A percentile compares a stretch with the other conserved stretches of the same genome.
Conservation (phyloP, 2,797 vertebrate species). For the Muscicapa comitata region DNA sequence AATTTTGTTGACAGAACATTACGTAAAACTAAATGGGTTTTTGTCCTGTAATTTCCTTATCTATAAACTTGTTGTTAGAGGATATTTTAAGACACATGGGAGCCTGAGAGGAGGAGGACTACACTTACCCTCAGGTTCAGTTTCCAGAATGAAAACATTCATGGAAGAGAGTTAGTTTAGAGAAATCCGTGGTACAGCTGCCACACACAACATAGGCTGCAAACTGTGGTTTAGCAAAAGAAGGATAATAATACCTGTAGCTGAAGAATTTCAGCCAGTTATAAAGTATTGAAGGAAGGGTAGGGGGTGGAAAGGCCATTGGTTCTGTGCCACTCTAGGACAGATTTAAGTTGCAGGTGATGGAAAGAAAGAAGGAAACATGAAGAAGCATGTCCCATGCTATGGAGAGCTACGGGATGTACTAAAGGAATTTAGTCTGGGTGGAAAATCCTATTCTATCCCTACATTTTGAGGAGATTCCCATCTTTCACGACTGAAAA, state of each 20-base stretch:
- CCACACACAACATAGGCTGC: not conserved
- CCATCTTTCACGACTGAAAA: not conserved
- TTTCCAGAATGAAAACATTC: not conserved
- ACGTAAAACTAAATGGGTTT: not conserved
- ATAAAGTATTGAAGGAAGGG: not conserved
- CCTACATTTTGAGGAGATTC: not conserved
- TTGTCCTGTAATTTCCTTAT: not conserved
- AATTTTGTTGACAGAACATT: not conserved
- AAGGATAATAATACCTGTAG: not conserved
- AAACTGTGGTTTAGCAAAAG: not conserved
- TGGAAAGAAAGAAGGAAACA: not conserved
- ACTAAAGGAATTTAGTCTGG: not conserved
- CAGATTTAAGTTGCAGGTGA: not conserved
- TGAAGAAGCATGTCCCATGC: not conserved
- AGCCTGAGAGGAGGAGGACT: not conserved
- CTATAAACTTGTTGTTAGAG: not conserved
- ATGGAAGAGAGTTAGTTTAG: not conserved
- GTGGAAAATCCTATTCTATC: not conserved
- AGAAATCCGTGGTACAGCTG: not conserved
- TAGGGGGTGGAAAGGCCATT: not conserved
- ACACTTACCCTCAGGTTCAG: not conserved
- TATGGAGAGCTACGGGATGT: accelerated
- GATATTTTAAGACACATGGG: not conserved
- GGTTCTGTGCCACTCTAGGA: not conserved
- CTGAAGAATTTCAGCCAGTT: not conserved